Evolutionary conservation across 2,113 vertebrate genomes (phyloP).

Genomic region (Phrynocephalus versicolor): DNA sequence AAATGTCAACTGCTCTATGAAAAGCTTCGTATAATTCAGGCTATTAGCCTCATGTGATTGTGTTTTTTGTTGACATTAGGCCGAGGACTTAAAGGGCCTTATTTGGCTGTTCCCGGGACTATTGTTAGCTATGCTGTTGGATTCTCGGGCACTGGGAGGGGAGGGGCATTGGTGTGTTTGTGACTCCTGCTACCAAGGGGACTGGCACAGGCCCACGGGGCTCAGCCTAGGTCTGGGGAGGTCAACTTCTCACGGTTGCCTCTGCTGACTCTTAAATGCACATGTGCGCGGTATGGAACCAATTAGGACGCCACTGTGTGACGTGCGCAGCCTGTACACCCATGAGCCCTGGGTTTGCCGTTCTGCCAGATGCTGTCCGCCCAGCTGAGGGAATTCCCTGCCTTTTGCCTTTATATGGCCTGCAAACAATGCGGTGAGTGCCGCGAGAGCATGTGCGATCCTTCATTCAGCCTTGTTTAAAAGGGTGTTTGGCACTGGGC

Average conservation of each 20-base stretch:
- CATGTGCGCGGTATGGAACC: background rate
- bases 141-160: background rate
- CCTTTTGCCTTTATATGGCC: constrained; percentile 81
- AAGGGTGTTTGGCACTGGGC: constrained; percentile 65
- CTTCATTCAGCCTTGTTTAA: constrained; percentile 72
- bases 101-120: constrained; percentile 12
- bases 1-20: background rate
- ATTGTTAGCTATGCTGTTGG: background rate
- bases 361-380: background rate
- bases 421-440: constrained; percentile 30
- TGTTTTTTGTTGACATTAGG: background rate
- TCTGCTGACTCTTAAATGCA: background rate
- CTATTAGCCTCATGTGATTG: background rate
- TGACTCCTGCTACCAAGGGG: constrained; percentile 16
- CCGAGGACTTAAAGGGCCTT: background rate
- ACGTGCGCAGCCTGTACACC: constrained; percentile 16
- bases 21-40: accelerated
- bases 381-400: constrained; percentile 71
- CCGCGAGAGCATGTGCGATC: constrained; percentile 44
- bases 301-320: constrained; percentile 17
- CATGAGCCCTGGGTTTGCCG: constrained; percentile 5
- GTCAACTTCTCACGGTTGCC: accelerated
- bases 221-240: background rate
- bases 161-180: background rate
- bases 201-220: background rate